Evolutionary conservation across 2,113 vertebrate species (phyloP), one percentile per base, ranked within the genome.

Genomic region (Ondatra zibethicus): DNA sequence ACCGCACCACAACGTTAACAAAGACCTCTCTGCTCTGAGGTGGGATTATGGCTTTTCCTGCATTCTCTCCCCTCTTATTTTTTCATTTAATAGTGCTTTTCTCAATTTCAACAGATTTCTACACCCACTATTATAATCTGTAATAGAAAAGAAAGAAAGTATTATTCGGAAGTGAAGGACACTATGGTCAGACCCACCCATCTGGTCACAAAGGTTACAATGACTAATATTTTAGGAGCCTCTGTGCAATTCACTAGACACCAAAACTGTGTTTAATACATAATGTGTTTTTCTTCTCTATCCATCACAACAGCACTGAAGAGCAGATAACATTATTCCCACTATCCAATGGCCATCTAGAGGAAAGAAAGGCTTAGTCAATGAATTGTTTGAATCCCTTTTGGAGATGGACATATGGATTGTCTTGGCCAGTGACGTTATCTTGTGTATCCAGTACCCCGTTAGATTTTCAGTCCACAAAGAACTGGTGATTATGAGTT

Each of bases 11-110:
- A 92, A 66, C 65, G 77, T 50, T 50, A 81, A 36, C 13, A 73
- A 70, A 36, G 36, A 25, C 0, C 73, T 21, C 25, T 58, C 72
- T 3, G 55, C n/a, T 91, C 14, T 39, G 61, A 39, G 55, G 9
- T 75, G 25, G 7, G 25, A 81, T 47, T 72, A 50, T 23, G 14
- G 31, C 12, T 88, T 50, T 47, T 63, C 58, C 98, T 99, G 82
- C 99, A 99, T 55, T 27, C 3, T 1, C 13, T 19, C 55, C 10
- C 55, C n/a, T 39, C 13, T 13, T 14, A 42, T 42, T 84, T 16
- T 63, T 16, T 45, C 13, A 50, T 23, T 76, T 76, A 36, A 45
- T 19, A 47, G 17, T 50, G 31, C 82, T 58, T 86, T 86, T 25
- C 85, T n/a, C 7, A 47, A 50, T 84, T 94, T 82, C n/a, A 92